These are phyloP conservation scores for Iguana delicatissima DNA, from an alignment of 2,797 vertebrate species.

Conservation along the genomic window DNA sequence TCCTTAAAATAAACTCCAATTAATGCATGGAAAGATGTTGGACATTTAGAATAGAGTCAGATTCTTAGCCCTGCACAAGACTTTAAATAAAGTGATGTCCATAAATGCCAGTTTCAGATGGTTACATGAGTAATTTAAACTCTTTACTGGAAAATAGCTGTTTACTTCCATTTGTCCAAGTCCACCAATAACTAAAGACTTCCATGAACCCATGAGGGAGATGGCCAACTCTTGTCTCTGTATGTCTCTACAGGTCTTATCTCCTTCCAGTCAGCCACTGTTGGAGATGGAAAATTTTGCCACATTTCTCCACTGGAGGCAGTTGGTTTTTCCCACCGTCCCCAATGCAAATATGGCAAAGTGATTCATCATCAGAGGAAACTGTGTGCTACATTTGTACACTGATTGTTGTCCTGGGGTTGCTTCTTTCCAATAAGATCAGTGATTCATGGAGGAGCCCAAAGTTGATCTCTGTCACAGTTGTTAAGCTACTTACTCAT, in stretches of 20 bases:
- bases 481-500: background rate
- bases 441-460: background rate
- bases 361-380: background rate
- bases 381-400: background rate
- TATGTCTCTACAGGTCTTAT: background rate
- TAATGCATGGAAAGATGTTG: background rate
- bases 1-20: background rate
- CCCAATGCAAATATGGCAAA: background rate
- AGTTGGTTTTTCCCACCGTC: too few species aligned
- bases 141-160: background rate
- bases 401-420: background rate
- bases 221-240: background rate
- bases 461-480: background rate
- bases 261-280: background rate
- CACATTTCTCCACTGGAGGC: background rate
- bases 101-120: background rate
- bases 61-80: background rate
- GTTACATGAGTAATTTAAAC: background rate
- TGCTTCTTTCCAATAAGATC: background rate
- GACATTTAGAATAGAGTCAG: background rate
- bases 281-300: background rate
- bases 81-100: background rate
- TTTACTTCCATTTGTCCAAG: background rate
- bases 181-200: background rate
- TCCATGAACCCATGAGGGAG: background rate